phyloP scores from a whole-genome alignment of 2,797 vertebrate genomes.

The Coilia nasus region DNA sequence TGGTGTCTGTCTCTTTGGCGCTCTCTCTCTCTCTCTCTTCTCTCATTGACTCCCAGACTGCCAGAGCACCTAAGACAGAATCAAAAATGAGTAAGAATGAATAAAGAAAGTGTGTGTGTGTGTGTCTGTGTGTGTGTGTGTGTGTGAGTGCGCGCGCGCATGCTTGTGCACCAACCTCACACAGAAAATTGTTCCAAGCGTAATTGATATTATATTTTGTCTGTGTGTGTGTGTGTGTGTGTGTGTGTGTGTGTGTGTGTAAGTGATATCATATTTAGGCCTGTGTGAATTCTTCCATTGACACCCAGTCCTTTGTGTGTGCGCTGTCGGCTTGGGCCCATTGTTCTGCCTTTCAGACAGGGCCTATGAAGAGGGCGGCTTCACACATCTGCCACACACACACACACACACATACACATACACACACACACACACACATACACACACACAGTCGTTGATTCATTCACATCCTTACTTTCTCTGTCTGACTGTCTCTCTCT shows the following conservation, averaged over 20 bases:
- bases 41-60: slow-evolving; percentile 31
- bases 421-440: not conserved
- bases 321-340: slow-evolving; percentile 24
- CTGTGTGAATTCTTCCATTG: slow-evolving; percentile 46
- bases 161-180: not conserved
- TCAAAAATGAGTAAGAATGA: slow-evolving; percentile 15
- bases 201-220: slow-evolving; percentile 21
- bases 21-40: slow-evolving; percentile 25
- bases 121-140: slow-evolving; percentile 17
- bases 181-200: slow-evolving; percentile 22
- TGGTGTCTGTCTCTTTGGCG: too few species aligned
- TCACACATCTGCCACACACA: not conserved
- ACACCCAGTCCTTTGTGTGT: slow-evolving; percentile 45
- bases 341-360: slow-evolving; percentile 42
- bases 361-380: not conserved
- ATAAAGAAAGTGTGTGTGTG: slow-evolving; percentile 23
- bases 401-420: not conserved
- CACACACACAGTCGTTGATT: not conserved
- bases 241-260: slow-evolving; percentile 38
- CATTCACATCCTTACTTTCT: not conserved
- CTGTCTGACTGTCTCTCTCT: too few species aligned
- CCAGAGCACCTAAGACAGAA: slow-evolving; percentile 16
- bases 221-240: not conserved
- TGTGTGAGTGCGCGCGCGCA: not conserved
- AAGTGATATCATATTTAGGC: slow-evolving; percentile 51